Percentiles rank a stretch among this genome's conserved stretches.
These are phyloP conservation scores for Odontesthes bonariensis DNA, from an alignment of 2,113 vertebrate species.

Conservation along the genomic window DNA sequence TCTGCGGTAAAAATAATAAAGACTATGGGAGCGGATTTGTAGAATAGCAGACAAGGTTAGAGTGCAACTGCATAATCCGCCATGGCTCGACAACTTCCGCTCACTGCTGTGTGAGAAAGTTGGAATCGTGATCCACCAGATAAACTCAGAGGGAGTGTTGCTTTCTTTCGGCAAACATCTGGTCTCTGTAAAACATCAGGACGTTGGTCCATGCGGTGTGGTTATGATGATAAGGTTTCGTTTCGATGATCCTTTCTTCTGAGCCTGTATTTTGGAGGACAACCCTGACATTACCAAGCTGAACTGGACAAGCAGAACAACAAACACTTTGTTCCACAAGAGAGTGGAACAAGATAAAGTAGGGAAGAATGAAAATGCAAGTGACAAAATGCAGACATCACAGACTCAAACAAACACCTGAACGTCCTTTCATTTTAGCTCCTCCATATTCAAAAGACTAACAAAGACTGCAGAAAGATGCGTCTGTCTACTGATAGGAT, in stretches of 20 bases:
- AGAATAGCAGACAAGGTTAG: conserved; percentile 28
- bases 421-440: conserved; percentile 16
- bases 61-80: conserved; percentile 15
- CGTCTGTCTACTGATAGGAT: conserved; percentile 18
- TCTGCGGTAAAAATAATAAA: not conserved
- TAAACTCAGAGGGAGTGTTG: not conserved
- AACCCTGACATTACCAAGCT: not conserved
- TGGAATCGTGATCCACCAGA: not conserved
- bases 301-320: conserved; percentile 13
- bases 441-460: conserved; percentile 29
- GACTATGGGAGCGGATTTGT: conserved; percentile 25
- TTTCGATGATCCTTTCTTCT: conserved; percentile 20
- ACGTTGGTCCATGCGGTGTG: conserved; percentile 38
- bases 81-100: conserved; percentile 14
- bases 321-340: conserved; percentile 20
- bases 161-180: conserved; percentile 48
- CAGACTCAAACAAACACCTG: conserved; percentile 21
- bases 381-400: not conserved
- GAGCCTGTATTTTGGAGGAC: conserved; percentile 1
- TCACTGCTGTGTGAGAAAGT: conserved; percentile 1
- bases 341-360: not conserved
- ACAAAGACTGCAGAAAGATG: conserved; percentile 1
- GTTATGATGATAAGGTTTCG: conserved; percentile 29
- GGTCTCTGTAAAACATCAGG: conserved; percentile 38
- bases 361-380: not conserved